A percentile compares a stretch with the other conserved stretches of the same genome.
Conservation (phyloP, 2,113 vertebrate species). For the Apus apus region DNA sequence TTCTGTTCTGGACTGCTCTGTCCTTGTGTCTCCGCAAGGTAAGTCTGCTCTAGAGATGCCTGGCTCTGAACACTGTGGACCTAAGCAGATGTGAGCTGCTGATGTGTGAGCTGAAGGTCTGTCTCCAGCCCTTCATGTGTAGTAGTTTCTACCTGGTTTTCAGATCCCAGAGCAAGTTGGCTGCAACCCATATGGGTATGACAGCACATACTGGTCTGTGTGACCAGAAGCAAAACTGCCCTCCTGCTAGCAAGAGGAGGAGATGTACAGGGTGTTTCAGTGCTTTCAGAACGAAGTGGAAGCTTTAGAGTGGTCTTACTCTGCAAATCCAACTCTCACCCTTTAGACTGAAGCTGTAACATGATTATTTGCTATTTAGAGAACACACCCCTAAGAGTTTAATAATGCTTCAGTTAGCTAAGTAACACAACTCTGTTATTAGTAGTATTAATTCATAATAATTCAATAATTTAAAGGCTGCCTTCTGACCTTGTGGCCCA, state of each 20-base stretch:
- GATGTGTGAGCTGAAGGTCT: background rate
- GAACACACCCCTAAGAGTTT: background rate
- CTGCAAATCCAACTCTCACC: background rate
- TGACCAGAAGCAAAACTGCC: background rate
- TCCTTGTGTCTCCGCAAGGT: background rate
- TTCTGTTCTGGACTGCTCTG: background rate
- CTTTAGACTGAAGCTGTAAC: background rate
- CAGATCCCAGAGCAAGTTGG: background rate
- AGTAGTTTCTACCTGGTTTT: background rate
- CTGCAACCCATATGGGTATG: background rate
- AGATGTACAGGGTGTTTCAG: background rate
- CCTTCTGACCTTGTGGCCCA: background rate
- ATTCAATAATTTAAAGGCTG: background rate
- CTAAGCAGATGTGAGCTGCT: background rate
- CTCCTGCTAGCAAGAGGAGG: background rate
- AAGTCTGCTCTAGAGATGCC: background rate
- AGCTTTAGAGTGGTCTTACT: background rate
- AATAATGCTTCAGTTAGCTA: background rate
- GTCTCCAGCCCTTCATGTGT: background rate
- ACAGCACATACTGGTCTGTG: accelerated
- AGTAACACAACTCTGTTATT: background rate
- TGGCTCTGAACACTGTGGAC: background rate
- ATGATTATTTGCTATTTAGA: background rate
- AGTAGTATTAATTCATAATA: background rate
- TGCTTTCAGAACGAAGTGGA: background rate